Conservation (phyloP, 2,113 vertebrate genomes). For the Xenopus tropicalis region UCB_Xtro_10.0 CM004443.2:156625001-156625500, state of each 20-base stretch:
- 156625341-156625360: background rate
- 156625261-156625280: too few species aligned
- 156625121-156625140: conserved; percentile 20
- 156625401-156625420: conserved; percentile 34
- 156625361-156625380: conserved; percentile 6
- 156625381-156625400: conserved; percentile 23
- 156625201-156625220: too few species aligned
- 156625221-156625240: background rate
- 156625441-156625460: conserved; percentile 8
- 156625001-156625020: conserved; percentile 21
- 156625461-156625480: conserved; percentile 12
- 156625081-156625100: background rate
- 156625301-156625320: too few species aligned
- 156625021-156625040: background rate
- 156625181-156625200: background rate
- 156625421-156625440: conserved; percentile 30
- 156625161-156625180: background rate
- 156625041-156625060: background rate
- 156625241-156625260: too few species aligned
- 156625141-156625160: conserved; percentile 13
- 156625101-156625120: conserved; percentile 40
- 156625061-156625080: conserved; percentile 19
- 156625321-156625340: background rate
- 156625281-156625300: too few species aligned
- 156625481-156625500: background rate